phyloP scores from a whole-genome alignment of 2,888 invertebrate genomes.

The Lottia scabra region DNA sequence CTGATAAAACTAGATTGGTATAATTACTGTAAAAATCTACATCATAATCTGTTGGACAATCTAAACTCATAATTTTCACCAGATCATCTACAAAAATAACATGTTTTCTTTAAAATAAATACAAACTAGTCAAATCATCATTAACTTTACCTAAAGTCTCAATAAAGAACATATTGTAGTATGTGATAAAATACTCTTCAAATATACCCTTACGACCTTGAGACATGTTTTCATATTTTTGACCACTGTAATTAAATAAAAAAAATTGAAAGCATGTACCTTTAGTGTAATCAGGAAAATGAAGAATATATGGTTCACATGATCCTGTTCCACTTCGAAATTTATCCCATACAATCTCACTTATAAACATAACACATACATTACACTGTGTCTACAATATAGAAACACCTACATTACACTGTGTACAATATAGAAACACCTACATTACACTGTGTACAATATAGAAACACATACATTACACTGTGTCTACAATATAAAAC shows the following conservation, averaged over 20 bases:
- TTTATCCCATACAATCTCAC: slow-evolving; percentile 85
- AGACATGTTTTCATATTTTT: no score
- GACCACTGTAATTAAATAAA: no score
- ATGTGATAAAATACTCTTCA: no score
- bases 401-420: no score
- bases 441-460: no score
- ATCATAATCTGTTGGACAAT: slow-evolving; percentile 58
- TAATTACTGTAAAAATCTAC: slow-evolving; percentile 80
- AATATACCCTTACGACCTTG: no score
- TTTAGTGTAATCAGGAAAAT: slow-evolving; percentile 85
- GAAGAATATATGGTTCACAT: slow-evolving; percentile 79
- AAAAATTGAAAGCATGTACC: slow-evolving; percentile 60
- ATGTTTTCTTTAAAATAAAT: not conserved
- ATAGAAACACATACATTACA: no score
- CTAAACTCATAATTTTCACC: slow-evolving; percentile 65
- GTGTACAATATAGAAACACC: no score
- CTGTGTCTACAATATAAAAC: no score
- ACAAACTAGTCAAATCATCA: no score
- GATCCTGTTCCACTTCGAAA: slow-evolving; percentile 80
- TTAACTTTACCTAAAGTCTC: no score
- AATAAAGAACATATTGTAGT: no score
- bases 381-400: slow-evolving; percentile 54
- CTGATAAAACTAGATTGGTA: slow-evolving; percentile 84
- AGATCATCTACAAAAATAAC: slow-evolving; percentile 75
- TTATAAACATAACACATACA: slow-evolving; percentile 82